Base-by-base conservation (phyloP, 2,797 vertebrate species). In the Pterois miles region DNA sequence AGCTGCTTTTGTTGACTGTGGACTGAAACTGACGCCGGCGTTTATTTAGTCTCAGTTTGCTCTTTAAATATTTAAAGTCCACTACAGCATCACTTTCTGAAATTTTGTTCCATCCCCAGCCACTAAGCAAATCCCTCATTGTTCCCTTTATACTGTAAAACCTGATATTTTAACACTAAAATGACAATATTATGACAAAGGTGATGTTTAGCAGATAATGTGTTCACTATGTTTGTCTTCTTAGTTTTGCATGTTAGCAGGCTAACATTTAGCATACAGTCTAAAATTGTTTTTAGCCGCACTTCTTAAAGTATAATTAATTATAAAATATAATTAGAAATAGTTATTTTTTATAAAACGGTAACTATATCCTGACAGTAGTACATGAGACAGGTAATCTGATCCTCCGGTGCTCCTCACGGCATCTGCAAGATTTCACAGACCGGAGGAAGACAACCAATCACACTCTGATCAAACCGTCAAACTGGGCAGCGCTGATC, bases 61-160 rank as follows among this genome's bases (percentile, higher is more conserved):
- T 53, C 29, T 63, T 62, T 56, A 14, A 60, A 69, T 48, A 40
- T 67, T 67, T 57, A 66, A 71, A 79, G 5, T 4, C 29, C 9
- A 8, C 1, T 58, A 57, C 8, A 18, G 14, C 23, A 12, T 64
- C 1, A 33, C 23, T 66, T 34, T 22, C 16, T 18, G 20, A 43
- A 3, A 33, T 52, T 12, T 4, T 23, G 20, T 13, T 20, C 8
- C 8, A 3, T 48, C 2, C 4, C n/a, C 2, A 58, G 34, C n/a
- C 13, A 18, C 36, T 58, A 8, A 29, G 9, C 20, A 12, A n/a
- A 29, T 1, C 7, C 8, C 4, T 0, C 0, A 7, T 59, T 23
- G 10, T 0, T 18, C 40, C 40, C 40, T 48, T 48, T 48, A 18
- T 5, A 29, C 0, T 50, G 1, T 22, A 38, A 58, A 50, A 38